Evolutionary conservation across 2,888 invertebrate species (phyloP).

Genomic region (Tetragonula carbonaria): DNA sequence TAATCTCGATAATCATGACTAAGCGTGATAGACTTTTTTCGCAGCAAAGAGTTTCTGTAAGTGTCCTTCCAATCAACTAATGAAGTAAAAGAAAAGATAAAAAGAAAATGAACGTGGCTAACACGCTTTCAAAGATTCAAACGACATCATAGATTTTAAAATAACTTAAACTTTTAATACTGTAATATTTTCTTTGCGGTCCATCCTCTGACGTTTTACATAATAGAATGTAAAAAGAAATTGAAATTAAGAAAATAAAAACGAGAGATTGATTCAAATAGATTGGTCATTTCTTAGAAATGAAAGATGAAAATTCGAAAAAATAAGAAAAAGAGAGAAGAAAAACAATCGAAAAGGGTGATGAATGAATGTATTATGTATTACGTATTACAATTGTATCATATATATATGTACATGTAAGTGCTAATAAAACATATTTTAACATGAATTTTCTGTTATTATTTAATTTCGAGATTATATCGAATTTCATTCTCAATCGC

Average conservation of each 20-base stretch:
- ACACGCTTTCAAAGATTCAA: slow-evolving; percentile 65
- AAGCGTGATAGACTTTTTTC: slow-evolving; percentile 58
- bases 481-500: too few species aligned
- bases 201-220: slow-evolving; percentile 32
- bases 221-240: not conserved
- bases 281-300: not conserved
- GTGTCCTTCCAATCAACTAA: slow-evolving; percentile 77
- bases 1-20: slow-evolving; percentile 5
- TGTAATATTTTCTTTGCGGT: slow-evolving; percentile 62
- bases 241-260: not conserved
- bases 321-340: not conserved
- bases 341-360: not conserved
- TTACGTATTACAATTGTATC: slow-evolving; percentile 19
- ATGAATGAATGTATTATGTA: slow-evolving; percentile 58
- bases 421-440: slow-evolving; percentile 68
- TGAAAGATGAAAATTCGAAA: not conserved
- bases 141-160: slow-evolving; percentile 48
- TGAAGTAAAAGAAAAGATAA: not conserved
- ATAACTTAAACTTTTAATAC: slow-evolving; percentile 47
- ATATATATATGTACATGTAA: slow-evolving; percentile 53
- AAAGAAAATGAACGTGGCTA: slow-evolving; percentile 47
- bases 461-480: slow-evolving; percentile 59
- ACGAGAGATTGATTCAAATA: not conserved
- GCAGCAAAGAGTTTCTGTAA: slow-evolving; percentile 75
- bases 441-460: slow-evolving; percentile 66